Base-by-base conservation (phyloP, 2,888 invertebrate genomes). In the Megastigmus dorsalis region DNA sequence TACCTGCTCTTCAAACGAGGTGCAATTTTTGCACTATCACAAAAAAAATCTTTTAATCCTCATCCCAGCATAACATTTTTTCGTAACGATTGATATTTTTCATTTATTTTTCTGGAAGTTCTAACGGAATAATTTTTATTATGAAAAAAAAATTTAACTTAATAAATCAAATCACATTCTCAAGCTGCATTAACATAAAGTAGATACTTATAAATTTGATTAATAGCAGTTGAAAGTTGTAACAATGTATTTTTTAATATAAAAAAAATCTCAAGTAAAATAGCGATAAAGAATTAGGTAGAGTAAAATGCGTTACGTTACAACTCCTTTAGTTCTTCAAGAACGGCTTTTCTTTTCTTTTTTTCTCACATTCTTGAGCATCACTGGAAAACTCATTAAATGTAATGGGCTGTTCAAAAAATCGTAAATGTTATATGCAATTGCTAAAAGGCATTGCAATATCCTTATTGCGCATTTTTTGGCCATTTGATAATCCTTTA, bases 381-480 rank as follows among this genome's bases (percentile, higher is more conserved):
- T 23, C 60, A 45, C 38, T 36, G 13, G n/a, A 28, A 18, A 45
- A 45, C 30, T 60, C 43, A 52, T 45, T 36, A 68, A 36, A 13
- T n/a, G n/a, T n/a, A 45, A 43, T 20, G 10, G 5, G 20, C 18
- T 48, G 20, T 68, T 68, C 36, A 48, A 68, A 57, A 59, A 48
- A 59, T 48, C 36, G 57, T 68, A 30, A 43, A 55, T 43, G 9
- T 10, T 48, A 52, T 38, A 52, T 45, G 50, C 41, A 60, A 23
- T 20, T 41, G 41, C 15, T 50, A 69, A 69, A 41, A 54, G 20
- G 41, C 54, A 60, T 54, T 54, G 60, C 60, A 30, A 43, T 54
- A 45, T 9, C 48, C 28, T 71, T 48, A 55, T 63, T 63, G 48
- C 38, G 23, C 45, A 28, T 45, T 60, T 60, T n/a, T 71, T 63